These are phyloP conservation scores for Pandemis corylana DNA, from an alignment of 2,888 invertebrate genomes.

Conservation along the genomic window DNA sequence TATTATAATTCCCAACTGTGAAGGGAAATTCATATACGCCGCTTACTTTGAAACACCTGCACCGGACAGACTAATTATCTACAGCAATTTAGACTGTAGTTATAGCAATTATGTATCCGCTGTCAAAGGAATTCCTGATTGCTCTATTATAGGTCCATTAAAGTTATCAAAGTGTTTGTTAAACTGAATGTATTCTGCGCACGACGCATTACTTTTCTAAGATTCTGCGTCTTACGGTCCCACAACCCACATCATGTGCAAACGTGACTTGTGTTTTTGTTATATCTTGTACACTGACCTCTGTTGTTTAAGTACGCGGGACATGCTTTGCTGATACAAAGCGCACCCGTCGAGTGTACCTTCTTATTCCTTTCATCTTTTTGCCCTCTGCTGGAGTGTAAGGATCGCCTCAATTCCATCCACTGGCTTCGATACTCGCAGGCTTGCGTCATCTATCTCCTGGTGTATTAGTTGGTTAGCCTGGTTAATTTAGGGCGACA, in stretches of 20 bases:
- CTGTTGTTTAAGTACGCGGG: not conserved
- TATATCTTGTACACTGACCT: not conserved
- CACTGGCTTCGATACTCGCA: too few relatives aligned
- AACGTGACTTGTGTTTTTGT: not conserved
- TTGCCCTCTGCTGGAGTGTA: too few relatives aligned
- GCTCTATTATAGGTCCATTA: conserved; percentile 9
- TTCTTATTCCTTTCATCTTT: too few relatives aligned
- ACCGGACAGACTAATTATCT: conserved; percentile 9
- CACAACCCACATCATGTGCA: not conserved
- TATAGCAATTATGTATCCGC: not conserved
- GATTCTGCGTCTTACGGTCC: too few relatives aligned
- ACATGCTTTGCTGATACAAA: not conserved
- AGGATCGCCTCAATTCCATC: too few relatives aligned
- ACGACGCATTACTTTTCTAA: not conserved
- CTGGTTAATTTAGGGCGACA: too few relatives aligned
- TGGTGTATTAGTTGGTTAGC: too few relatives aligned
- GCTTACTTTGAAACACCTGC: not conserved
- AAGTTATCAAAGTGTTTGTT: not conserved
- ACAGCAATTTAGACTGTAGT: not conserved
- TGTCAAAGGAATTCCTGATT: conserved; percentile 17
- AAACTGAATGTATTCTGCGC: not conserved
- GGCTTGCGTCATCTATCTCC: too few relatives aligned
- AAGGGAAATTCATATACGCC: not conserved
- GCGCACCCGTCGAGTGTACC: not conserved
- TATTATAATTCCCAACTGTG: too few relatives aligned